These are phyloP conservation scores for Eupithecia subfuscata DNA, from an alignment of 2,888 invertebrate species.

Conservation along the genomic window DNA sequence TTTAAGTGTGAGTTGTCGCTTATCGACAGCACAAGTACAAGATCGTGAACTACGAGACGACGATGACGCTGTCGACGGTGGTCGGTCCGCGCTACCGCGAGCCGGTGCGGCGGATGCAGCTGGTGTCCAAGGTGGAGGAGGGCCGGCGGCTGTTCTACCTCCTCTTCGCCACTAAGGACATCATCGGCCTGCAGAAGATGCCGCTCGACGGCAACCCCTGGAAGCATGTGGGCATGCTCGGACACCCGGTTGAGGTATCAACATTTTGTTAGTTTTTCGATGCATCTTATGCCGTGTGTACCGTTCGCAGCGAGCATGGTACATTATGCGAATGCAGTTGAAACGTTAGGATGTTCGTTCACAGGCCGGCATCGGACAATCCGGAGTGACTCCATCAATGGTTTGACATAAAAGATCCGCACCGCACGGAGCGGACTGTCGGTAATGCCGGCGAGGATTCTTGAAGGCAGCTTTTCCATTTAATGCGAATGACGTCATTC, in stretches of 20 bases:
- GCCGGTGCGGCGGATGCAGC: conserved; percentile 79
- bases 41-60: conserved; percentile 85
- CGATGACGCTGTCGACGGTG: conserved; percentile 86
- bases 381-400: too few relatives aligned
- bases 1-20: too few relatives aligned
- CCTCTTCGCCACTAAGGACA: conserved; percentile 85
- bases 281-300: too few relatives aligned
- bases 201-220: conserved; percentile 91
- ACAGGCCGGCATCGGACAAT: too few relatives aligned
- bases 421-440: too few relatives aligned
- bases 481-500: too few relatives aligned
- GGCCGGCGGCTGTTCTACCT: conserved; percentile 73
- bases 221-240: conserved; percentile 85
- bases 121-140: conserved; percentile 60
- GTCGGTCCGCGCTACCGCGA: conserved; percentile 88
- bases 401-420: too few relatives aligned
- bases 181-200: conserved; percentile 87
- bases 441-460: too few relatives aligned
- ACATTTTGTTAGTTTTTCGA: neutral
- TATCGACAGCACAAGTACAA: conserved; percentile 86
- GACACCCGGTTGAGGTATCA: conserved; percentile 81
- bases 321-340: too few relatives aligned
- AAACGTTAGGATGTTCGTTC: too few relatives aligned
- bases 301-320: too few relatives aligned
- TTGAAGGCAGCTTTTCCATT: too few relatives aligned